phyloP scores from a whole-genome alignment of 2,113 vertebrate genomes.

The Odocoileus hemionus region DNA sequence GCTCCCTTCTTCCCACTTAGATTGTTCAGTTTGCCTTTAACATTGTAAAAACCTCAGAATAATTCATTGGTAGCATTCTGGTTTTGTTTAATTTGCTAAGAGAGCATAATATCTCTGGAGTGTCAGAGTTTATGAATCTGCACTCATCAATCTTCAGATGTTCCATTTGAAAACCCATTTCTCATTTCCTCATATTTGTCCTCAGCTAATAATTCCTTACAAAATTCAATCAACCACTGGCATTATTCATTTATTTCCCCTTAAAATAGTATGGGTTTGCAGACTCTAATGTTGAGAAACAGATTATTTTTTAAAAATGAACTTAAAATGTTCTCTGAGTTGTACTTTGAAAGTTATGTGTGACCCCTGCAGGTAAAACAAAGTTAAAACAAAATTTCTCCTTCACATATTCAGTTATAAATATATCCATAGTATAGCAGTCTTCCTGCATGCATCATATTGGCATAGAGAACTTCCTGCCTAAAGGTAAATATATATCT shows the following conservation, averaged over 20 bases:
- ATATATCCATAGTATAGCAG: background rate
- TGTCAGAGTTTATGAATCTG: slow-evolving; percentile 52
- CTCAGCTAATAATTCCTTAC: slow-evolving; percentile 42
- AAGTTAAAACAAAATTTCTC: slow-evolving; percentile 17
- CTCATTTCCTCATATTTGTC: slow-evolving; percentile 65
- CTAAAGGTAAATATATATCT: background rate
- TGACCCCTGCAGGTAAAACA: background rate
- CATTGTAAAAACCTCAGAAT: background rate
- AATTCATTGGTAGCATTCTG: slow-evolving; percentile 47
- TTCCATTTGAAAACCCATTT: slow-evolving; percentile 73
- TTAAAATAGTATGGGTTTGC: background rate
- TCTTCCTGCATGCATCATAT: background rate
- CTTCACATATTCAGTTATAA: background rate
- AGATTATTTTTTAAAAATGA: background rate
- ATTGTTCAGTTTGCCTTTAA: background rate
- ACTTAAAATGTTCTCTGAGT: slow-evolving; percentile 12
- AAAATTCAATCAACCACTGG: slow-evolving; percentile 71
- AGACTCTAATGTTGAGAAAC: background rate
- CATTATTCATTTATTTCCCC: slow-evolving; percentile 34
- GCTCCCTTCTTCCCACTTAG: background rate
- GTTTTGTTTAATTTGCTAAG: slow-evolving; percentile 40
- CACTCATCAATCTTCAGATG: slow-evolving; percentile 60
- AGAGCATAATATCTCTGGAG: slow-evolving; percentile 43
- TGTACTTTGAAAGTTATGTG: background rate
- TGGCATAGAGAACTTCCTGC: background rate